These are phyloP conservation scores for Stegana nigrithorax DNA, from an alignment of 2,888 invertebrate species.

Conservation along the genomic window DNA sequence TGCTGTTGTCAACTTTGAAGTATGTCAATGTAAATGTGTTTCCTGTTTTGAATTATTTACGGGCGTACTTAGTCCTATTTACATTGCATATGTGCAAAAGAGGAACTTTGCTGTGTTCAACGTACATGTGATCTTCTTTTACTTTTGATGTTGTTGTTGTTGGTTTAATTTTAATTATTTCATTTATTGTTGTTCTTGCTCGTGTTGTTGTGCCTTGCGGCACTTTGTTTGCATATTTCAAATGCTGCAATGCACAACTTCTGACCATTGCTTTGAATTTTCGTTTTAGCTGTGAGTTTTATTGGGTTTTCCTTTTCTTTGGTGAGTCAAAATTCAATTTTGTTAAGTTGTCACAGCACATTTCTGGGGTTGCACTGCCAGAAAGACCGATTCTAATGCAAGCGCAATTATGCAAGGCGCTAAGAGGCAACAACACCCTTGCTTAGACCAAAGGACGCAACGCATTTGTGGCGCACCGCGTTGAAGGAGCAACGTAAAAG, in stretches of 20 bases:
- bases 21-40: slow-evolving; percentile 56
- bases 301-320: too few relatives aligned
- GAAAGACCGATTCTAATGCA: too few relatives aligned
- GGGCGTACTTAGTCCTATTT: not conserved
- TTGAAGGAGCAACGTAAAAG: not conserved
- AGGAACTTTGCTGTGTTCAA: too few relatives aligned
- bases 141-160: not conserved
- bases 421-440: slow-evolving; percentile 6
- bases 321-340: not conserved
- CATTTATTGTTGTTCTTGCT: slow-evolving; percentile 1
- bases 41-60: slow-evolving; percentile 54
- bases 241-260: too few relatives aligned
- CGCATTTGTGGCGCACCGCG: not conserved
- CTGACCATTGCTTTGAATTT: not conserved
- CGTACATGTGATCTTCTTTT: not conserved
- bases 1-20: slow-evolving; percentile 37
- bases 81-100: not conserved
- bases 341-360: not conserved
- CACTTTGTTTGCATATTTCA: not conserved
- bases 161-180: slow-evolving; percentile 15
- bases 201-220: not conserved
- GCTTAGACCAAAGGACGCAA: not conserved
- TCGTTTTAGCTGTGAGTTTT: too few relatives aligned
- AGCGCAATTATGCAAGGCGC: not conserved
- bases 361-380: slow-evolving; percentile 10